Base-by-base conservation (phyloP, 2,797 vertebrate species). In the Malurus leucopterus region DNA sequence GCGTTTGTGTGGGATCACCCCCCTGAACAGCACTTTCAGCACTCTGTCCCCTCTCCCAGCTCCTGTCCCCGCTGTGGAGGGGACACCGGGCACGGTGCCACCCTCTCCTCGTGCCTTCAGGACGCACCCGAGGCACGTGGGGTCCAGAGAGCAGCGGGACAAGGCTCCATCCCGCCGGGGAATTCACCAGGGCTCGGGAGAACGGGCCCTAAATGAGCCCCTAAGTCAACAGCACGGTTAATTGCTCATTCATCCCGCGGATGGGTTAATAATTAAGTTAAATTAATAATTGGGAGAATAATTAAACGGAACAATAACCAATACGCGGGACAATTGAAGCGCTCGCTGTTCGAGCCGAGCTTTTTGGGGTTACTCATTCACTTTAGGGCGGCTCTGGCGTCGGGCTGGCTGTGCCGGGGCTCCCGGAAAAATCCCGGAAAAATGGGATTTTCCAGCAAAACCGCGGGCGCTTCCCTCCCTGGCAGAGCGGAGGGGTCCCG, bases 271-370 rank as follows among this genome's bases (percentile, higher is more conserved):
- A 43, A 95, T 92, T 94, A 95, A 94, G 71, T 93, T 43, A 73
- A 92, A 94, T 94, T 93, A 90, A 90, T 93, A 94, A 94, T 91
- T 84, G 94, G 30, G 92, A 71, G 59, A 95, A 95, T 86, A 93
- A 95, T 91, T 95, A 95, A 93, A 87, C 93, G 27, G 10, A 63
- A 34, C 78, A 53, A 90, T 13, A 49, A 59, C 18, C 84, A 57
- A 57, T 47, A 26, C n/a, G 18, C 1, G 51, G 76, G 69, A 9
- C 83, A 30, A 67, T 70, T n/a, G 88, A 22, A 50, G 85, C 26
- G 6, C 49, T 57, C 4, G 14, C 5, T 8, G 74, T 27, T 1
- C 2, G 7, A 1, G 80, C 72, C 4, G 5, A 9, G 30, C 1
- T 21, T 68, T 68, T 75, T 4, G 84, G 46, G 34, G 84, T 94